These are phyloP conservation scores for Hippocampus mohnikei DNA, from an alignment of 2,113 vertebrate genomes.

Conservation along the genomic window DNA sequence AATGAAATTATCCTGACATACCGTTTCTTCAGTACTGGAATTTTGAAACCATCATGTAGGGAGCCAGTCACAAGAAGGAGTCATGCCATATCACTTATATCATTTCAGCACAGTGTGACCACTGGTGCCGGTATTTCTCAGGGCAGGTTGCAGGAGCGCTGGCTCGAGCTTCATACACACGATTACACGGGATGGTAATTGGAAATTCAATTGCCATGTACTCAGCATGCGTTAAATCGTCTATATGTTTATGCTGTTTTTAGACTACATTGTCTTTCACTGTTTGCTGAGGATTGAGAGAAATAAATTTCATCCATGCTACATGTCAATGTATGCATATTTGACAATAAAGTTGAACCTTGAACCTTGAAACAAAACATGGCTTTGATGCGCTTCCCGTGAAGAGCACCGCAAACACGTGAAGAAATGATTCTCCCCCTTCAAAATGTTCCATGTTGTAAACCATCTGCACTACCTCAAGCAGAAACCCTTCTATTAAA, in stretches of 20 bases:
- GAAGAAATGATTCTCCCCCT: not conserved
- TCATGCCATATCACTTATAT: not conserved
- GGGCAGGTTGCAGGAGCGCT: not conserved
- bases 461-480: not conserved
- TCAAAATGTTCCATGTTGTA: not conserved
- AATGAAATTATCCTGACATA: not conserved
- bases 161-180: no score
- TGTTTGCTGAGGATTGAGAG: no score
- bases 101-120: no score
- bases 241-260: no score
- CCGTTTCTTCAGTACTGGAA: not conserved
- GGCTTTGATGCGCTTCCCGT: not conserved
- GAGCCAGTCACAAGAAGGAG: not conserved
- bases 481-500: not conserved
- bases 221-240: not conserved
- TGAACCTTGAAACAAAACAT: not conserved
- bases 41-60: not conserved
- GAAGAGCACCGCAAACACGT: no score
- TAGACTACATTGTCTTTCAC: no score
- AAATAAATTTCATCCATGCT: no score
- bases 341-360: no score
- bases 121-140: not conserved
- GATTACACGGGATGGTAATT: no score
- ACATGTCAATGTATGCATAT: no score
- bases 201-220: not conserved